Base-by-base conservation (phyloP, 1,140 invertebrate genomes). In the Anoplolepis gracilipes region DNA sequence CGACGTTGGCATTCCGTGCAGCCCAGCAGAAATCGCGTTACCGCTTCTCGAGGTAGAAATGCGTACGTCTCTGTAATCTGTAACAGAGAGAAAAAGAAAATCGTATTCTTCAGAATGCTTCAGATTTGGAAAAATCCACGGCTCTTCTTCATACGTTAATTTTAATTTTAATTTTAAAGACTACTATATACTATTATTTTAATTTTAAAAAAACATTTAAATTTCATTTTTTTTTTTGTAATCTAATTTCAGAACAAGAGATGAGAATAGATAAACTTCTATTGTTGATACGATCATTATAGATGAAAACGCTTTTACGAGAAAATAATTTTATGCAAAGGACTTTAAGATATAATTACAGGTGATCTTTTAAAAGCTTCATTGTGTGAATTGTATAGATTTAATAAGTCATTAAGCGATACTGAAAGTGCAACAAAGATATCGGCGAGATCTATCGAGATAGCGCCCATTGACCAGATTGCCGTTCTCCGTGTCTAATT, bases 1-100 rank as follows among this genome's bases (percentile, higher is more conserved):
- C 98, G 96, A 91, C 98, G 97, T 92, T 98, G 98, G 93, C 98
- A 99, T 92, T 99, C 98, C n/a, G 97, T 97, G 94, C 98, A 99
- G 85, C 98, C 98, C 90, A 99, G 97, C 39, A 99, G 96, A 94
- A 99, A 99, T 88, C 98, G 97, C 59, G 98, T 99, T 91, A 99
- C 98, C 2, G 98, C 98, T 95, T 99, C 98, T 46, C 98, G 96
- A 1, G 98, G 98, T 77, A 99, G 96, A 92, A 99, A 99, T 6
- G 98, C 98, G 95, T 99, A 99, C 61, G 98, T 98, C 94, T 99
- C 98, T 11, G 98, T 98, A 92, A 99, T 99, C 98, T 99, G 96
- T 39, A 96, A 95, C 90, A 92, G 91, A 94, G 93, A 92, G 90
- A 46, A 3, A 8, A 57, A 57, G n/a, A 62, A 33, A 0, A 59